Evolutionary conservation across 2,888 invertebrate genomes (phyloP), one percentile per base, ranked within the genome.

Genomic region (Drosophila barbarae): DNA sequence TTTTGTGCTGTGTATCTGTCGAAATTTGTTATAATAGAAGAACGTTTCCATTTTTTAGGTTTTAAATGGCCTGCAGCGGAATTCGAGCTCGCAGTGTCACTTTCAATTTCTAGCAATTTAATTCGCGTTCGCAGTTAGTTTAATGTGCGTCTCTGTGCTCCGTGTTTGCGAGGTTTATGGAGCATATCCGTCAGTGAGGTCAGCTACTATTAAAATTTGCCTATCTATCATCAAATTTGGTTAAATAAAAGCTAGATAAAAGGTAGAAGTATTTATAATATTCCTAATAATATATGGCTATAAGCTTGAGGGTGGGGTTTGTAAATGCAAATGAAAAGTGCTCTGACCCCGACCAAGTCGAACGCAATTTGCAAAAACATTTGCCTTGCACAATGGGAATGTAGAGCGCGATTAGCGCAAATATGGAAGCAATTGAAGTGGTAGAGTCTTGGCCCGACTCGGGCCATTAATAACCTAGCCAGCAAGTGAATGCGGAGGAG

Each of bases 71-170:
- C 57, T 77, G 80, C 83, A 74, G 41, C 35, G 32, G 32, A 67
- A 46, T 66, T 68, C 39, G 15, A 50, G 63, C 63, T 58, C 28
- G 28, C 44, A 73, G 72, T 84, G 79, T 78, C 79, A 75, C 84
- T 80, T 80, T 84, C 84, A 80, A 80, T 84, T 80, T 80, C 78
- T 67, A 72, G 76, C 84, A 80, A 80, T 80, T 80, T 81, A 80
- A 74, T 73, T 74, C 78, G 79, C 78, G 70, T 77, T 71, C 68
- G 66, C 57, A 52, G 76, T 68, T 69, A 63, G 75, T 63, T 68
- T 52, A 53, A 54, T 61, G 46, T 55, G 56, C 23, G 71, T 28
- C 58, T 47, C 38, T 56, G 52, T 38, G 9, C 32, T 18, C 21
- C 12, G 21, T 34, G 42, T 10, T 18, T 36, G 12, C 23, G 42